These are phyloP conservation scores for Samia ricini DNA, from an alignment of 1,140 invertebrate species.

Conservation along the genomic window DNA sequence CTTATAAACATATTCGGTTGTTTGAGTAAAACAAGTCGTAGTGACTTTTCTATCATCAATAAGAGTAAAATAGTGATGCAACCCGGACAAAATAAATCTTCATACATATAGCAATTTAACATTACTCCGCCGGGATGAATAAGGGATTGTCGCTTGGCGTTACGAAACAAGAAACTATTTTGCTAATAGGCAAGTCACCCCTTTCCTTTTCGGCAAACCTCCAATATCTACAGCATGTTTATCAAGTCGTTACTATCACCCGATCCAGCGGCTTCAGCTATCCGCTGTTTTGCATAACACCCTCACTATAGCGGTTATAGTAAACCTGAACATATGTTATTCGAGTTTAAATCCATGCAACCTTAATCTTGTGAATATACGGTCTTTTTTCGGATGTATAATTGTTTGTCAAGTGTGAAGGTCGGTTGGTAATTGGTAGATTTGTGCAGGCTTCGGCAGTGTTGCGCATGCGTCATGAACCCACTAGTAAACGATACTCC, in stretches of 20 bases:
- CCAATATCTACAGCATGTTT: slow-evolving; percentile 14
- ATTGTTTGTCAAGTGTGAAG: slow-evolving; percentile 14
- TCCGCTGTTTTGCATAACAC: slow-evolving; percentile 47
- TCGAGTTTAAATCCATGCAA: neutral
- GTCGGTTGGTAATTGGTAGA: neutral
- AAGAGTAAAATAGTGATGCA: too few relatives aligned
- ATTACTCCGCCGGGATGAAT: too few relatives aligned
- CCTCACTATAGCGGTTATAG: slow-evolving; percentile 32
- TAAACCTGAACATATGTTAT: slow-evolving; percentile 17
- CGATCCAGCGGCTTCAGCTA: slow-evolving; percentile 18
- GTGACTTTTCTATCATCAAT: too few relatives aligned
- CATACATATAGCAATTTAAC: too few relatives aligned
- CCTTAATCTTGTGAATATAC: slow-evolving; percentile 22
- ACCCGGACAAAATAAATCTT: too few relatives aligned
- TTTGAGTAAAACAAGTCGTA: too few relatives aligned
- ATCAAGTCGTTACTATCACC: slow-evolving; percentile 22
- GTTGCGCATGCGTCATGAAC: slow-evolving; percentile 40
- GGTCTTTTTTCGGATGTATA: slow-evolving; percentile 22
- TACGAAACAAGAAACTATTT: neutral
- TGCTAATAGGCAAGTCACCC: neutral
- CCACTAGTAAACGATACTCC: slow-evolving; percentile 1
- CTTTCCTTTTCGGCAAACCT: too few relatives aligned
- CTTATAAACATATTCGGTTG: too few relatives aligned
- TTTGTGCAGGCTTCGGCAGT: slow-evolving; percentile 26
- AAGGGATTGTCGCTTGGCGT: too few relatives aligned